These are phyloP conservation scores for Drosophila neocordata DNA, from an alignment of 1,140 invertebrate species.

Conservation along the genomic window DNA sequence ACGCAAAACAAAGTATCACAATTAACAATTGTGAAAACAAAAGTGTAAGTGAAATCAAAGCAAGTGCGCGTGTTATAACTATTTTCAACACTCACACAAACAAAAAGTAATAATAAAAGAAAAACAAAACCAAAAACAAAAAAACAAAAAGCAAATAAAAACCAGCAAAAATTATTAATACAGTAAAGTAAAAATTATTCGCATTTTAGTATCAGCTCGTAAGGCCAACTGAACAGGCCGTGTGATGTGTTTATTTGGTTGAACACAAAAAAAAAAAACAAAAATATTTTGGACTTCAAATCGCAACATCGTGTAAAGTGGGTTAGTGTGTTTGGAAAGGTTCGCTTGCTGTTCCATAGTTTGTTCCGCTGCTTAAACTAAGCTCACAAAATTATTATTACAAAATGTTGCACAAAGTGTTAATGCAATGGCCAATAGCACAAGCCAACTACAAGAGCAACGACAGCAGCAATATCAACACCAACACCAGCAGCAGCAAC, in stretches of 20 bases:
- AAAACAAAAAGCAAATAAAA: constrained; percentile 10
- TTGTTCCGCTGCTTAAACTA: constrained; percentile 5
- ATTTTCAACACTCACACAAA: constrained; percentile 12
- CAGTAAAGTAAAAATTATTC: constrained; percentile 15
- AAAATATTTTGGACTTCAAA: not conserved
- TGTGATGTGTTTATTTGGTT: constrained; percentile 10
- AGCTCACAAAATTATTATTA: constrained; percentile 20
- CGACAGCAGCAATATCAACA: constrained; percentile 2
- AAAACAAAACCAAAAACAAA: constrained; percentile 14
- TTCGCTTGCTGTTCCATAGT: not conserved
- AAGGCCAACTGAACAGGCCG: constrained; percentile 27
- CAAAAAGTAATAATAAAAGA: constrained; percentile 17
- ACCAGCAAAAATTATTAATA: constrained; percentile 15
- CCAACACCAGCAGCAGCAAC: constrained; percentile 4
- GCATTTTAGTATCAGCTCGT: constrained; percentile 29
- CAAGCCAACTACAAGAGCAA: constrained; percentile 22
- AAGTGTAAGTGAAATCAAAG: constrained; percentile 54
- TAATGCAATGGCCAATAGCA: constrained; percentile 21
- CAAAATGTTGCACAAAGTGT: constrained; percentile 29
- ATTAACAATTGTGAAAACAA: constrained; percentile 31
- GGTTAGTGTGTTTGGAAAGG: constrained; percentile 20
- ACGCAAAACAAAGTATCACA: constrained; percentile 13
- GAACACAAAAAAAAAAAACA: constrained; percentile 15
- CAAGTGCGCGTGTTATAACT: constrained; percentile 26
- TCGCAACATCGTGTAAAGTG: constrained; percentile 5